Base-by-base conservation (phyloP, 2,113 vertebrate species). In the Stegostoma tigrinum region DNA sequence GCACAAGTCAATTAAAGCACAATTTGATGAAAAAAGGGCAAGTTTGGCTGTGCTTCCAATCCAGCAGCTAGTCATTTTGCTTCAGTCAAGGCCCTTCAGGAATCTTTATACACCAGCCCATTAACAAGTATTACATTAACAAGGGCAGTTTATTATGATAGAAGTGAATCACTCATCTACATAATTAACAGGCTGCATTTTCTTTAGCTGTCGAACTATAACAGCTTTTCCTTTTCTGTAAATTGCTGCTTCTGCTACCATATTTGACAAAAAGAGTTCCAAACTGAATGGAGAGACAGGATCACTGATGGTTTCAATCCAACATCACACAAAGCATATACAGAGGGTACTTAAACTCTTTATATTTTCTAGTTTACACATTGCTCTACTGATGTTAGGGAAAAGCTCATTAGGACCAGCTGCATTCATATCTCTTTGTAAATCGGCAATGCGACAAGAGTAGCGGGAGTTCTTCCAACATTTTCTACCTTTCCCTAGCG, bases 111-210 rank as follows among this genome's bases (percentile, higher is more conserved):
- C 95, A 96, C 95, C 95, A 96, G 94, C 70, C 95, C 94, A 96
- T 96, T 96, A 96, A 96, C 96, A 95, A 96, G 94, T 87, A 96
- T 96, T 96, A 96, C 94, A 94, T 96, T 96, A 96, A 96, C 86
- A 96, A 89, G 96, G 83, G 83, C 94, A 91, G 96, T 96, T 96
- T 96, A 96, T 96, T 96, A 96, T 94, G 94, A 96, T 94, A 93
- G 96, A 96, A 96, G 96, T 96, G 96, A 96, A 96, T 96, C 96
- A 96, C 95, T 95, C 95, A 96, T 96, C 95, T 96, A 90, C 94
- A 96, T 96, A 96, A 96, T 96, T 96, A 96, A 80, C 70, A 95
- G 64, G 83, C 96, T 95, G 96, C 90, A 86, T 96, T 96, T 95
- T 95, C 42, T 96, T 94, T 94, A 96, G 95, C 83, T 95, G 95